These are phyloP conservation scores for Melinaea marsaeus DNA, from an alignment of 2,888 invertebrate genomes.

Conservation along the genomic window DNA sequence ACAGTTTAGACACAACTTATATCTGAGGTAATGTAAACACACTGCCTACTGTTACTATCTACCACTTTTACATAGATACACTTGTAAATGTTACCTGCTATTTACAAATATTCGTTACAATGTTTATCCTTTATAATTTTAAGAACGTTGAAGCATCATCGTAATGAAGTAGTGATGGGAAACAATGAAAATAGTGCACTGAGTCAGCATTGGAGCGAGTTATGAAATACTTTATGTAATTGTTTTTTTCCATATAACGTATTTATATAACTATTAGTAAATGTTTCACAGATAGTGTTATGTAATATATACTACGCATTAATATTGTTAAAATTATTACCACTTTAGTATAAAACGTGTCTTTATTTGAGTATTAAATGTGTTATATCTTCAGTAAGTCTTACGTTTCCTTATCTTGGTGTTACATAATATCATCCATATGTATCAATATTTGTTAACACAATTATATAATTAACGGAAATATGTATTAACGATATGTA, in stretches of 20 bases:
- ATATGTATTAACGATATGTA: too few species aligned
- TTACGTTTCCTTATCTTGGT: not conserved
- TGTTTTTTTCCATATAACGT: not conserved
- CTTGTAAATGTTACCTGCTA: slow-evolving; percentile 10
- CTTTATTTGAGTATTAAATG: not conserved
- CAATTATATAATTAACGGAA: too few species aligned
- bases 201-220: too few species aligned
- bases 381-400: not conserved
- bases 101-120: not conserved
- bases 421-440: too few species aligned
- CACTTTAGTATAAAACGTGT: not conserved
- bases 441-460: too few species aligned
- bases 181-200: too few species aligned
- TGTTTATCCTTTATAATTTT: not conserved
- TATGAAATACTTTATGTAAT: not conserved
- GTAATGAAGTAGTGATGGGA: too few species aligned
- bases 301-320: not conserved
- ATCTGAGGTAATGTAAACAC: slow-evolving; percentile 61
- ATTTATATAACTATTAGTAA: not conserved
- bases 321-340: not conserved
- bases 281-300: not conserved
- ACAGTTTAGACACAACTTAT: slow-evolving; percentile 69
- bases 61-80: slow-evolving; percentile 38
- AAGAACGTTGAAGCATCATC: too few species aligned
- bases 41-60: slow-evolving; percentile 50